These are phyloP conservation scores for Battus philenor DNA, from an alignment of 1,140 invertebrate species.

Conservation along the genomic window DNA sequence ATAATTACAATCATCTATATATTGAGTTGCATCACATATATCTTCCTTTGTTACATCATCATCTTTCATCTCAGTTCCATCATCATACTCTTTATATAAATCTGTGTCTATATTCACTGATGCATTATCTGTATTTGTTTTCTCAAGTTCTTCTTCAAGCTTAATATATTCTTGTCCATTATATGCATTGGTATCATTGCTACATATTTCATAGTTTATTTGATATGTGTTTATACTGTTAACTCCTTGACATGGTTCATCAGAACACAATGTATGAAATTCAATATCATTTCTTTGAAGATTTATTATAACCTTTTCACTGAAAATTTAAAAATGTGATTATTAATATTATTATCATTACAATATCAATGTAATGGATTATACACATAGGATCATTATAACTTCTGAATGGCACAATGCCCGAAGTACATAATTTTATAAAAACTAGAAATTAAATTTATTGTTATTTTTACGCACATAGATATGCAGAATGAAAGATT, in stretches of 20 bases:
- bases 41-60: constrained; percentile 12
- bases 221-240: constrained; percentile 16
- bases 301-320: constrained; percentile 49
- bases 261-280: constrained; percentile 37
- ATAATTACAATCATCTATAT: neutral
- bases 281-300: constrained; percentile 44
- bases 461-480: too few relatives aligned
- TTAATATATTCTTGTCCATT: constrained; percentile 22
- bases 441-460: too few relatives aligned
- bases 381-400: too few relatives aligned
- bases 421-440: neutral
- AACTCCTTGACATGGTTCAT: constrained; percentile 34
- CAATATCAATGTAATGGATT: too few relatives aligned
- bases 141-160: constrained; percentile 26
- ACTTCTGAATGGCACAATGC: too few relatives aligned
- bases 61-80: constrained; percentile 17
- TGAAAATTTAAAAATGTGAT: constrained; percentile 38
- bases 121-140: neutral
- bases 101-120: neutral
- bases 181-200: constrained; percentile 21
- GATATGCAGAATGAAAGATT: too few relatives aligned
- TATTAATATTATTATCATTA: too few relatives aligned
- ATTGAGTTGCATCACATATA: neutral
- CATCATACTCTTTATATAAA: constrained; percentile 17
- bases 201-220: constrained; percentile 20